phyloP scores from a whole-genome alignment of 2,797 vertebrate genomes.

The Smutsia temminckii region DNA sequence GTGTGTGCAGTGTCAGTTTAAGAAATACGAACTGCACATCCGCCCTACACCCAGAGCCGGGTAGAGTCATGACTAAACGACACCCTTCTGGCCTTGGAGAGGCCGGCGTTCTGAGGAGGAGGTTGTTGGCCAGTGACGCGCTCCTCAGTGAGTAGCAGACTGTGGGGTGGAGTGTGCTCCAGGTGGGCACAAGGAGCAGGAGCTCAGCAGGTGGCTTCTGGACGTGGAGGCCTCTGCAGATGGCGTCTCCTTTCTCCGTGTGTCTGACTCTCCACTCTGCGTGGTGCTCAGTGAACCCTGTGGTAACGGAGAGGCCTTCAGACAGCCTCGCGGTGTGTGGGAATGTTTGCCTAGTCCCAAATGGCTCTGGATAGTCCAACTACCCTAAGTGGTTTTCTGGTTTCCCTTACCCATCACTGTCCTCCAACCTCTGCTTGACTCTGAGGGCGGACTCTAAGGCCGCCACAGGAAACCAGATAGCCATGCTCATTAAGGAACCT shows the following conservation, averaged over 20 bases:
- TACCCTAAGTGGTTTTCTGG: background rate
- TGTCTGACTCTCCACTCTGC: background rate
- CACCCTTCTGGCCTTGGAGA: background rate
- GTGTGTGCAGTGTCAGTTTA: background rate
- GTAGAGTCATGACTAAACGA: background rate
- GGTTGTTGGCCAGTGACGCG: background rate
- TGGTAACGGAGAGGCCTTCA: background rate
- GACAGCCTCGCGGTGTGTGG: background rate
- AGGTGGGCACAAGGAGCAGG: background rate
- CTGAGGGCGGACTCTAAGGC: constrained; percentile 14
- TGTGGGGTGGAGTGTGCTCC: background rate
- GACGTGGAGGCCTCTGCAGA: background rate
- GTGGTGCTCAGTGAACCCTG: background rate
- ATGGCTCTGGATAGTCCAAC: background rate
- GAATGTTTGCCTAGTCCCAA: background rate
- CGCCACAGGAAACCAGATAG: constrained; percentile 40
- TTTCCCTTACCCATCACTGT: background rate
- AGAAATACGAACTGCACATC: background rate
- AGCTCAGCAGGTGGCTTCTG: background rate
- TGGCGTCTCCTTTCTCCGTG: background rate
- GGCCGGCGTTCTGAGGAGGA: background rate
- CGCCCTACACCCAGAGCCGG: background rate
- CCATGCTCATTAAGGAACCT: background rate
- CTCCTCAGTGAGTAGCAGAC: background rate
- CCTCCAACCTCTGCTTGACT: constrained; percentile 6